These are phyloP conservation scores for Eutrigla gurnardus DNA, from an alignment of 2,797 vertebrate genomes.

Conservation along the genomic window DNA sequence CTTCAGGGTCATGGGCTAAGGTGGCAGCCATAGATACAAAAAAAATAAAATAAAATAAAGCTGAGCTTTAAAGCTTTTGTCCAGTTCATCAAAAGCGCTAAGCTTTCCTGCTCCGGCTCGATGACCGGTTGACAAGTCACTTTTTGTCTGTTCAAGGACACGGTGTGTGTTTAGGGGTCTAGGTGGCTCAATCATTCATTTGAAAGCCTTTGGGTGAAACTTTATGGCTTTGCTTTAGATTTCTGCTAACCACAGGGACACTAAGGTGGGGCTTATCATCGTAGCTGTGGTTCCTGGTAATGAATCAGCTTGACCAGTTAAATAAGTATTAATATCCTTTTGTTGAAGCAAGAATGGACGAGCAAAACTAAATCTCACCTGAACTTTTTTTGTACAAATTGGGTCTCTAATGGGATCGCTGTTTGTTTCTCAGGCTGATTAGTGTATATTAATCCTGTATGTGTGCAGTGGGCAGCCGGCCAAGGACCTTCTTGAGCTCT, in stretches of 20 bases:
- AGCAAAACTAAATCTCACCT: constrained; percentile 8
- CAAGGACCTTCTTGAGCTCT: constrained; percentile 15
- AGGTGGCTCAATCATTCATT: constrained; percentile 42
- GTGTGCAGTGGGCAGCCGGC: background rate
- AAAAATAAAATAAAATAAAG: background rate
- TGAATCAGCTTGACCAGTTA: constrained; percentile 5
- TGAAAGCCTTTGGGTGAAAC: constrained; percentile 29
- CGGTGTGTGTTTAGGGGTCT: background rate
- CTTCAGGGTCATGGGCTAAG: constrained; percentile 48
- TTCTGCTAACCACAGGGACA: constrained; percentile 6
- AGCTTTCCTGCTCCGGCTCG: background rate
- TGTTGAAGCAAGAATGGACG: background rate
- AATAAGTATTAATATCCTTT: constrained; percentile 3
- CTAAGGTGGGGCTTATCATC: background rate
- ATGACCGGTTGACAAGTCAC: background rate
- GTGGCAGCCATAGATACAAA: constrained; percentile 23
- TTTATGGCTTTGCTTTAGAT: constrained; percentile 34
- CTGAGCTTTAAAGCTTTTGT: background rate
- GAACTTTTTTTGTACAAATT: background rate
- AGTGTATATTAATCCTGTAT: constrained; percentile 29
- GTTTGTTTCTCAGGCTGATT: constrained; percentile 26
- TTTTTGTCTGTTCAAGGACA: constrained; percentile 53
- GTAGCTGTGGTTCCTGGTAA: background rate
- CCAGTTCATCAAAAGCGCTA: background rate
- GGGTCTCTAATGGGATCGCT: constrained; percentile 17